Base-by-base conservation (phyloP, 2,888 invertebrate species). In the Meiosimyza platycephala region DNA sequence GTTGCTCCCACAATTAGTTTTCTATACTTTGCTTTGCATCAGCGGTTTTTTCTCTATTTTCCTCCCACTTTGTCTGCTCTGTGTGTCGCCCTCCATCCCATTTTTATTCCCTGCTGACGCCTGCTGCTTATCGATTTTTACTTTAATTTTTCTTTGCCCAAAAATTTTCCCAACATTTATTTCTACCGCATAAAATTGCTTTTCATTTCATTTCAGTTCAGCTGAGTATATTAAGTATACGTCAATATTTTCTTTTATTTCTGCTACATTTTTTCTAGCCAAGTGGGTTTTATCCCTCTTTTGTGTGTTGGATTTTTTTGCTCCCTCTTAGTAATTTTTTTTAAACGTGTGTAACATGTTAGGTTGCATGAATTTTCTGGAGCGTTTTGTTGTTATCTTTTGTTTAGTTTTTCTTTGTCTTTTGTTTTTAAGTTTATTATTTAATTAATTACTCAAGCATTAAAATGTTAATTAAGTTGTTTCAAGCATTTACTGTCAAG, bases 91-190 rank as follows among this genome's bases (percentile, higher is more conserved):
- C 12, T 51, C 51, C 51, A 9, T 51, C 3, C 18, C n/a, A 48
- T 68, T 33, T 60, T 22, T 60, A 59, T 18, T 16, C 60, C 33
- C 51, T 13, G 22, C 22, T 33, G 50, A 18, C 51, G 55, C 52
- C 70, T 60, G 62, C 54, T 47, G 62, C 47, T 70, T 70, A 70
- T 70, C 63, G 70, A 70, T 70, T 70, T 70, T 70, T 5, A 12
- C 15, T 9, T 40, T 40, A 40, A 12, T 7, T 13, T 64, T 70
- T 70, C 51, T n/a, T 18, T 52, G 13, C 70, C 62, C 54, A 52
- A 62, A n/a, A 28, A 64, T 51, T 51, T 51, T 13, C 64, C 51
- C 18, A 22, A 40, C 22, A 47, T 47, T 70, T 12, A 33, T 15
- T 62, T 52, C 5, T 62, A 4, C 54, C 47, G 70, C 70, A 63